phyloP scores from a whole-genome alignment of 2,113 vertebrate species.

The Salvator merianae region DNA sequence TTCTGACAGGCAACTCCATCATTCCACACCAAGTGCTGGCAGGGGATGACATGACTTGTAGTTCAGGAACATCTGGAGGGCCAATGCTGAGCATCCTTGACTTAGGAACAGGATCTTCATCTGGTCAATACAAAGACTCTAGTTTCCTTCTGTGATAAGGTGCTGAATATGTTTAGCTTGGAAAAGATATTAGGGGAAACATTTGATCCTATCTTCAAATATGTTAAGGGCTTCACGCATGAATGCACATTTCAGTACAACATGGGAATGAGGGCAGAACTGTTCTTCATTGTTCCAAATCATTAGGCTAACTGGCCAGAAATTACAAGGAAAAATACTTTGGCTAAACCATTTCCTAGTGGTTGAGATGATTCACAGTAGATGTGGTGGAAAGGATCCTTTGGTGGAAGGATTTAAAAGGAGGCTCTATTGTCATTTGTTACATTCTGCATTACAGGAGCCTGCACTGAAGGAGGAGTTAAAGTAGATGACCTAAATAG shows the following conservation, averaged over 20 bases:
- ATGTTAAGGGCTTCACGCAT: not conserved
- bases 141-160: no score
- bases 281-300: not conserved
- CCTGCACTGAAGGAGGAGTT: not conserved
- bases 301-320: not conserved
- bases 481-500: not conserved
- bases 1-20: no score
- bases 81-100: no score
- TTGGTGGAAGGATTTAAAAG: not conserved
- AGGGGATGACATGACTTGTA: no score
- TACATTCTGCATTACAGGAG: not conserved
- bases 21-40: no score
- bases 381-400: not conserved
- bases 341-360: not conserved
- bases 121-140: no score
- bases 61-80: no score
- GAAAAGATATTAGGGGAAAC: no score
- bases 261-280: not conserved
- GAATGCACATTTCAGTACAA: no score
- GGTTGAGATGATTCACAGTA: no score
- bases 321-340: not conserved
- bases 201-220: not conserved
- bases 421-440: not conserved
- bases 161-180: no score
- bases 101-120: no score